These are phyloP conservation scores for Cheumatopsyche charites DNA, from an alignment of 1,140 invertebrate genomes.

Conservation along the genomic window DNA sequence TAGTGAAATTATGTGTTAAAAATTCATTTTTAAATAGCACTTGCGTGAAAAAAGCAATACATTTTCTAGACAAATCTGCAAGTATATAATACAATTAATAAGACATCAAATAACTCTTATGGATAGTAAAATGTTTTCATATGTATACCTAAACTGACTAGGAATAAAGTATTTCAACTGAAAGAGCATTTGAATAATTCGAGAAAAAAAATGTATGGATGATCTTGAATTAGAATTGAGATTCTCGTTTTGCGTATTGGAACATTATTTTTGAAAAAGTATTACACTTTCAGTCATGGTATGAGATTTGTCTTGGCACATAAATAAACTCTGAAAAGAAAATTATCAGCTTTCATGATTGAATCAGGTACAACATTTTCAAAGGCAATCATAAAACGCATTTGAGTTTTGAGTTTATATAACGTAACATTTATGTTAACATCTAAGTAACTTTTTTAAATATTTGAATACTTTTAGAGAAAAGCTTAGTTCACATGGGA, in stretches of 20 bases:
- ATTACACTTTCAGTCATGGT: conserved; percentile 6
- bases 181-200: too few species aligned
- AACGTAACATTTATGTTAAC: too few species aligned
- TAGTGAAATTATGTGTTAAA: too few species aligned
- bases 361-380: conserved; percentile 29
- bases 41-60: too few species aligned
- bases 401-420: too few species aligned
- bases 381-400: conserved; percentile 24
- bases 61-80: too few species aligned
- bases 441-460: too few species aligned
- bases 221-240: too few species aligned
- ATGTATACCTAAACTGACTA: conserved; percentile 10
- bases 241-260: background rate
- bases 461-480: too few species aligned
- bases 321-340: conserved; percentile 16
- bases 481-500: too few species aligned
- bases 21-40: too few species aligned
- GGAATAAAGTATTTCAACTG: conserved; percentile 20
- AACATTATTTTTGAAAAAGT: background rate
- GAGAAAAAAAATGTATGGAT: too few species aligned
- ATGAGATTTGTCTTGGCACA: conserved; percentile 13
- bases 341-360: conserved; percentile 1
- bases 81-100: background rate
- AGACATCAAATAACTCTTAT: conserved; percentile 7
- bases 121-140: background rate